phyloP scores from a whole-genome alignment of 2,797 vertebrate species.

The Gymnothorax javanicus region DNA sequence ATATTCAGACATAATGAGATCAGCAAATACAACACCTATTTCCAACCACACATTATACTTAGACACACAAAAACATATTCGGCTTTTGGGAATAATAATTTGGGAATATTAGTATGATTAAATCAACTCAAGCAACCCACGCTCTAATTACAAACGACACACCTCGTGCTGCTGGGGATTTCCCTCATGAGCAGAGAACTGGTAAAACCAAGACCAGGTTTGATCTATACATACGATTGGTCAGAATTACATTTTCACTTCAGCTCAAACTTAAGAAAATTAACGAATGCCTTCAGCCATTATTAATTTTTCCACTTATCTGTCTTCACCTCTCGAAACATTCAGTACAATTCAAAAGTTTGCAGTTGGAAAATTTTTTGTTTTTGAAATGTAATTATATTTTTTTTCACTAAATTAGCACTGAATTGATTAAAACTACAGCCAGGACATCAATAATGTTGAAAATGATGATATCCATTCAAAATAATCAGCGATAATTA shows the following conservation, averaged over 20 bases:
- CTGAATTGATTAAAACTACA: no score
- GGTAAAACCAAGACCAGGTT: slow-evolving; percentile 3
- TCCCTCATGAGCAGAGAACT: neutral
- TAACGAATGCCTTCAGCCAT: neutral
- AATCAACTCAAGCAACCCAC: neutral
- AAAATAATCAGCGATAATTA: no score
- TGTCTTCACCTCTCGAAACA: neutral
- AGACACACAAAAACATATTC: neutral
- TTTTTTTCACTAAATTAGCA: no score
- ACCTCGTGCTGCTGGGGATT: slow-evolving; percentile 13
- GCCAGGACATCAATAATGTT: no score
- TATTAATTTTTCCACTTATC: neutral
- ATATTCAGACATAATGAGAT: slow-evolving; percentile 19
- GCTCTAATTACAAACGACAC: neutral
- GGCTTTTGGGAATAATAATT: neutral
- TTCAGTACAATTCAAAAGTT: neutral
- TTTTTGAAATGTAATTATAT: no score
- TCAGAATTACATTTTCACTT: neutral
- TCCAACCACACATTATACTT: slow-evolving; percentile 47
- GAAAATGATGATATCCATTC: no score
- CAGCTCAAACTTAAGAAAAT: neutral
- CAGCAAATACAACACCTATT: slow-evolving; percentile 40
- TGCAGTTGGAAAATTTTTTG: no score
- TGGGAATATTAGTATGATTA: neutral
- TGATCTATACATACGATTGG: neutral